Evolutionary conservation across 2,113 vertebrate genomes (phyloP), one percentile per base, ranked within the genome.

Genomic region (Connochaetes taurinus): DNA sequence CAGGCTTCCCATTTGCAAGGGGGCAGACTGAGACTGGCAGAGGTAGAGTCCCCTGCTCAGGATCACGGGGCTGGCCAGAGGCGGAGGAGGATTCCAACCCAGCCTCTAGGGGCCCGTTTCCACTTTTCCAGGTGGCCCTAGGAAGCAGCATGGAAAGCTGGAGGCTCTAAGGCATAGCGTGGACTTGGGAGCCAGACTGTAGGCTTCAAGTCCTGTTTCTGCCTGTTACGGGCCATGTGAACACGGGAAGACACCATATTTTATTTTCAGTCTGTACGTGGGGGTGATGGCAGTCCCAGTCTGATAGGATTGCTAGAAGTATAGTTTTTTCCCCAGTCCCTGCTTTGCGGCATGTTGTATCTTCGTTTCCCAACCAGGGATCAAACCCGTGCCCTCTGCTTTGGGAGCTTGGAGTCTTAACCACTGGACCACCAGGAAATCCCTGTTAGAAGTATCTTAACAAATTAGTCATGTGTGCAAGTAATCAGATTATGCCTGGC

Each of bases 211-310:
- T 33, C 12, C 55, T 1, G 52, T 40, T n/a, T 31, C 58, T 16
- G n/a, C 33, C 19, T 6, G 21, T 16, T 17, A 12, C 0, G 0
- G 67, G 45, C 31, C 11, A 14, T 7, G 36, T 7, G 47, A 33
- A 6, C 1, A 2, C 0, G 14, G 27, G 74, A 40, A 57, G 36
- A 43, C 25, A 7, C 17, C 3, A 1, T 5, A 2, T 83, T 1
- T 6, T 40, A 25, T 25, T 9, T 5, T 27, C 36, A 17, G 17
- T 23, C 67, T 55, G 27, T 11, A 25, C 12, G 0, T 2, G 17
- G 7, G 7, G 62, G 27, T 14, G 19, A 27, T 0, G 12, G 15
- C 0, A 1, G 60, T 17, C 27, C 6, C 1, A 4, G 11, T 4
- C 33, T 4, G 62, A 25, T 1, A 5, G 64, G 50, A 15, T 1